phyloP scores from a whole-genome alignment of 1,140 invertebrate genomes.

The Araneus ventricosus region DNA sequence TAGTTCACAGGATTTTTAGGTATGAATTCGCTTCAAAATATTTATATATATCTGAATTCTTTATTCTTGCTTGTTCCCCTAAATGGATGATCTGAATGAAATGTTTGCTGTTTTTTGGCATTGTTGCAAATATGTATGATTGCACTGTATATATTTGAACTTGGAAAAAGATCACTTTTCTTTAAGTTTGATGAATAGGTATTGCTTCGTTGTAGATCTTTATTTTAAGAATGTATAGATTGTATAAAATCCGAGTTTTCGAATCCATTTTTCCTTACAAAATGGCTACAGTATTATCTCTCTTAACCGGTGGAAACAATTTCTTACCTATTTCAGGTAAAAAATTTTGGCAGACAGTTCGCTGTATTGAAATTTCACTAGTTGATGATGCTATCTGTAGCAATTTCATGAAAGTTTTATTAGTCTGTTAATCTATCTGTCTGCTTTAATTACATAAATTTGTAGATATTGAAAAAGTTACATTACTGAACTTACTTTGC shows the following conservation, averaged over 20 bases:
- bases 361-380: too few species aligned
- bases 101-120: neutral
- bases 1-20: neutral
- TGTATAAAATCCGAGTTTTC: neutral
- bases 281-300: too few species aligned
- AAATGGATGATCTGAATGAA: constrained; percentile 26
- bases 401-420: too few species aligned
- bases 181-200: neutral
- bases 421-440: too few species aligned
- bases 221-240: constrained; percentile 12
- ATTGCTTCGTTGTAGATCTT: neutral
- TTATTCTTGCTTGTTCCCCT: neutral
- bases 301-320: too few species aligned
- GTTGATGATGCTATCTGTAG: too few species aligned
- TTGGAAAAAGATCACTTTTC: neutral
- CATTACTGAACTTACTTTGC: too few species aligned
- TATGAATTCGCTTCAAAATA: neutral
- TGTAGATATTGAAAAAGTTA: too few species aligned
- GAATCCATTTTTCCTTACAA: neutral
- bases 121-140: constrained; percentile 28
- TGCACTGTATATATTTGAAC: constrained; percentile 26
- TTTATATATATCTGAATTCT: neutral
- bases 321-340: too few species aligned
- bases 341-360: too few species aligned
- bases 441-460: too few species aligned